phyloP scores from a whole-genome alignment of 2,888 invertebrate species.

The Cephus sareptanus region DNA sequence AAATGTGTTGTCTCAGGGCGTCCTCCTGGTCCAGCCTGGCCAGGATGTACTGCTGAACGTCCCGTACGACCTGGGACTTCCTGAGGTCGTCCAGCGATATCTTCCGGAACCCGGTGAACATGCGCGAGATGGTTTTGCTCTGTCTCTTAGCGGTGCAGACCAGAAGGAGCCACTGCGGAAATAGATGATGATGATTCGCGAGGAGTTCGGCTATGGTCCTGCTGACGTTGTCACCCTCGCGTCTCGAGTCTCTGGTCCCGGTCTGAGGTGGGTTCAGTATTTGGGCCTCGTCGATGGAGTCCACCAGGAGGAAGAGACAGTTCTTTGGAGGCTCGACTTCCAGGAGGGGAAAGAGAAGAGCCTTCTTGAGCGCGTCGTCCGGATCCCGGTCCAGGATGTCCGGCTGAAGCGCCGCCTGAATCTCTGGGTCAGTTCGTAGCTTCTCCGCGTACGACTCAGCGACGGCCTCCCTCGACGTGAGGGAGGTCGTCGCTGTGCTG shows the following conservation, averaged over 20 bases:
- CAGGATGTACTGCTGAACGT: slow-evolving; percentile 95
- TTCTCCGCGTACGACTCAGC: slow-evolving; percentile 86
- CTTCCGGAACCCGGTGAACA: slow-evolving; percentile 91
- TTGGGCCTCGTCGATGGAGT: slow-evolving; percentile 88
- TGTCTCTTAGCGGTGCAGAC: slow-evolving; percentile 90
- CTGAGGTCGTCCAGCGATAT: slow-evolving; percentile 91
- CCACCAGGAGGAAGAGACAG: slow-evolving; percentile 86
- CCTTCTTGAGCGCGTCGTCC: slow-evolving; percentile 91
- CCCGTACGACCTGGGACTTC: slow-evolving; percentile 89
- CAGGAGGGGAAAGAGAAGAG: slow-evolving; percentile 85
- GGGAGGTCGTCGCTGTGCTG: slow-evolving; percentile 67
- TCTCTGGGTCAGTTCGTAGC: slow-evolving; percentile 80
- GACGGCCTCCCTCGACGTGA: slow-evolving; percentile 73
- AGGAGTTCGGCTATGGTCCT: slow-evolving; percentile 85
- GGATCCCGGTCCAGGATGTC: slow-evolving; percentile 88
- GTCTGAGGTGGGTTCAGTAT: slow-evolving; percentile 60
- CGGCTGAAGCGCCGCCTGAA: slow-evolving; percentile 83
- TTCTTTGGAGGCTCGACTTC: slow-evolving; percentile 90
- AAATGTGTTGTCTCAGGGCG: slow-evolving; percentile 87
- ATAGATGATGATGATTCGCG: slow-evolving; percentile 88
- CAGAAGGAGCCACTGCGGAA: slow-evolving; percentile 93
- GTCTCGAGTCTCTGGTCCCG: slow-evolving; percentile 68
- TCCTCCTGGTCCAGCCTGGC: slow-evolving; percentile 91
- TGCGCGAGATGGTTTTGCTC: slow-evolving; percentile 82
- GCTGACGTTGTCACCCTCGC: slow-evolving; percentile 62